A percentile compares a stretch with the other conserved stretches of the same genome.
Conservation (phyloP, 2,113 vertebrate genomes). For the Rhinoptilus africanus region DNA sequence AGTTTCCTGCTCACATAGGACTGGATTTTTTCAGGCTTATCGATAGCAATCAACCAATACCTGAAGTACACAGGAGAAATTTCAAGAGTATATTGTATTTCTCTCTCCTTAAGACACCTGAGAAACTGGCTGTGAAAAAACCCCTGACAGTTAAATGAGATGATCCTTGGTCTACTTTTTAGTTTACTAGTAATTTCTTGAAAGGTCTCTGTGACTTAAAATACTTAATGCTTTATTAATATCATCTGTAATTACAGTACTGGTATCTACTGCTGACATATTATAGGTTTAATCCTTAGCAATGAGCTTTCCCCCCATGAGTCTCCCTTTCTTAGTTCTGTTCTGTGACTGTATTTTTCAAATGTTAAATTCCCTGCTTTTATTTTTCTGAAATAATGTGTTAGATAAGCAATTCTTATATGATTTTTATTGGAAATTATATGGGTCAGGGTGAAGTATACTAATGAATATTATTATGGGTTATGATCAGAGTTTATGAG, state of each 20-base stretch:
- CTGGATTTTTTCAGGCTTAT: neutral
- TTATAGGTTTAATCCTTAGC: neutral
- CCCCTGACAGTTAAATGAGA: neutral
- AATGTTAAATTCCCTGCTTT: neutral
- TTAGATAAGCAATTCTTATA: neutral
- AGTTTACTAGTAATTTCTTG: neutral
- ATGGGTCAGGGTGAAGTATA: neutral
- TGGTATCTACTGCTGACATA: neutral
- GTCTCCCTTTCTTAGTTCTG: neutral
- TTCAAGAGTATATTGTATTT: neutral
- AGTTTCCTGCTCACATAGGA: neutral
- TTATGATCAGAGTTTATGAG: neutral
- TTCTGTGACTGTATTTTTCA: neutral
- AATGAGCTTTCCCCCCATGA: neutral
- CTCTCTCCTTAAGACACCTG: neutral
- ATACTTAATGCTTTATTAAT: neutral
- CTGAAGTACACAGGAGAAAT: neutral
- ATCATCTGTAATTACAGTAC: neutral
- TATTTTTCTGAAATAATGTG: neutral
- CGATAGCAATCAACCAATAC: neutral
- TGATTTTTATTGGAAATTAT: neutral
- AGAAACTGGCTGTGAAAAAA: neutral
- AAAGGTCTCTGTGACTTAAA: neutral
- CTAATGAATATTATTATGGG: neutral
- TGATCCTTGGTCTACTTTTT: neutral